Percentiles rank a stretch among this genome's conserved stretches.
Conservation (phyloP, 2,113 vertebrate species). For the Leucoraja erinaceus region DNA sequence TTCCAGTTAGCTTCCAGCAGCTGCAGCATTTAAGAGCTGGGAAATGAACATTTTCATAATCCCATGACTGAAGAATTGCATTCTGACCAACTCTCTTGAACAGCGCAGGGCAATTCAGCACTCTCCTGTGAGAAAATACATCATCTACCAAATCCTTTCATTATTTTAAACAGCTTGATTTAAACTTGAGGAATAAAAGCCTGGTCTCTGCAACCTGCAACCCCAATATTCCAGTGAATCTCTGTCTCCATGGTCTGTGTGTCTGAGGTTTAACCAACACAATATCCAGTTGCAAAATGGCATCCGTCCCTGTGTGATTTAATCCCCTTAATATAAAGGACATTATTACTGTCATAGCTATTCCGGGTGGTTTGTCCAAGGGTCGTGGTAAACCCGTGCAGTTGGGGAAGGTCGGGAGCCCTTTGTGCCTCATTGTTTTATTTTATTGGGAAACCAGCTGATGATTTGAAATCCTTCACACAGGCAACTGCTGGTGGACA, state of each 20-base stretch:
- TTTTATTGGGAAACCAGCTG: neutral
- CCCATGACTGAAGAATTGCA: no score
- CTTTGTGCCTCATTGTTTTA: no score
- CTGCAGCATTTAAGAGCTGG: no score
- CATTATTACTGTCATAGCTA: neutral
- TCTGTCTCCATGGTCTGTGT: no score
- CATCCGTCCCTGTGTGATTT: no score
- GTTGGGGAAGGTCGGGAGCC: no score
- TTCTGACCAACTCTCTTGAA: no score
- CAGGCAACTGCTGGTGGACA: constrained; percentile 74
- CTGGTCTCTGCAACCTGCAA: neutral
- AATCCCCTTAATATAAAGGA: neutral
- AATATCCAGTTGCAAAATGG: neutral
- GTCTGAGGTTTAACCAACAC: no score
- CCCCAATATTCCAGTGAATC: neutral
- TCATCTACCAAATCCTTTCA: no score
- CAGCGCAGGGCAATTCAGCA: no score
- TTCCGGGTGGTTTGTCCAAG: neutral
- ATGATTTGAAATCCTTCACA: constrained; percentile 40
- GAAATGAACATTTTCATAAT: neutral
- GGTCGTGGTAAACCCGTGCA: no score
- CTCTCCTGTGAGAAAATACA: neutral
- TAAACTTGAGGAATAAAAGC: neutral
- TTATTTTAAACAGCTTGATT: neutral
- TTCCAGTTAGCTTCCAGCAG: no score